Conservation (phyloP, 2,113 vertebrate species). For the Mormyrus lacerda region DNA sequence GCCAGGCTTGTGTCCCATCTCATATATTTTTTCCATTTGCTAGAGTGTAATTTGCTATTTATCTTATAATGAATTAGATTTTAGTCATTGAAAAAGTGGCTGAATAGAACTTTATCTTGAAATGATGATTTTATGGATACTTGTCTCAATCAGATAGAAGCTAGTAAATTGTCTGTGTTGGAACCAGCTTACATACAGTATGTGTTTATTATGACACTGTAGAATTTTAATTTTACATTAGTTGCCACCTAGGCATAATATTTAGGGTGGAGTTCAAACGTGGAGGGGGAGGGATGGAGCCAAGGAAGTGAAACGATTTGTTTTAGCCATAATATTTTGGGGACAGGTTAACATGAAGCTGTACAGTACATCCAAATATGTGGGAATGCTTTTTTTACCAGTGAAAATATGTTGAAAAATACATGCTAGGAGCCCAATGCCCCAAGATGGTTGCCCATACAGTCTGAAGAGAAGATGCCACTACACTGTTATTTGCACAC, state of each 20-base stretch:
- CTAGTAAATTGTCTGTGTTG: background rate
- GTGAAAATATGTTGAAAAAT: background rate
- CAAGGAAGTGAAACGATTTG: background rate
- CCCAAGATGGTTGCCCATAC: background rate
- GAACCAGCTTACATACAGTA: background rate
- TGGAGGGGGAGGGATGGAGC: background rate
- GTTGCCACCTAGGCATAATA: background rate
- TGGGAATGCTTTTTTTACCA: background rate
- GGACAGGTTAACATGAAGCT: background rate
- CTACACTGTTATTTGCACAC: background rate
- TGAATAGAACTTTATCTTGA: background rate
- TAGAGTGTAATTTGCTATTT: background rate
- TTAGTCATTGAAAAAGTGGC: background rate
- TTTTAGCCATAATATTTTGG: background rate
- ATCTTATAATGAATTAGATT: background rate
- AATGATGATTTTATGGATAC: background rate
- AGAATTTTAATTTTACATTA: too few relatives aligned
- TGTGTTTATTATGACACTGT: background rate
- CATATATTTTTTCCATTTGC: background rate
- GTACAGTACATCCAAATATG: background rate
- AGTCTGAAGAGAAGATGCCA: background rate
- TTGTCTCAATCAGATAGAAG: background rate
- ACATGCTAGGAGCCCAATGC: background rate
- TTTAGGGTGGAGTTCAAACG: background rate
- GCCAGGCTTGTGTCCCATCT: background rate